Base-by-base conservation (phyloP, 2,113 vertebrate species). In the Platysteira castanea region DNA sequence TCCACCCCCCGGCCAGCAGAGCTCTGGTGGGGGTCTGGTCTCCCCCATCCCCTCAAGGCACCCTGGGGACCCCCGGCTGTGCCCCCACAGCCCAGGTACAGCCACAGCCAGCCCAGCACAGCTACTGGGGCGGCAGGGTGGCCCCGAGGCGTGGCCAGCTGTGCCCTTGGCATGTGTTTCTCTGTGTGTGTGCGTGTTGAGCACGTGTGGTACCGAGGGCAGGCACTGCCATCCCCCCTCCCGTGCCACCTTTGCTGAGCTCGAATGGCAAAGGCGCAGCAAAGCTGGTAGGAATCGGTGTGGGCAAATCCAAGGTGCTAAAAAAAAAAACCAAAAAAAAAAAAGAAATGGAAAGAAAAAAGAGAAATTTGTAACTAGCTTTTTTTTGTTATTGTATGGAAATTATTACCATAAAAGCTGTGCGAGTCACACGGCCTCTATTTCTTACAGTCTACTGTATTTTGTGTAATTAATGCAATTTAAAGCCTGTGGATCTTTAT, bases 401-500 rank as follows among this genome's bases (percentile, higher is more conserved):
- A 87, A 90, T 95, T 89, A 90, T 92, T 97, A 91, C 92, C 82
- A 84, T 77, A 91, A 89, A 93, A 93, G 84, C 69, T 94, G 92
- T 96, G 96, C 22, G 37, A 97, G 94, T 96, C 94, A 96, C 95
- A 96, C 8, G 5, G 49, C 77, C 81, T 87, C 77, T 93, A 42
- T 96, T 96, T 93, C 80, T 95, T 93, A 90, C 90, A 89, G 96
- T 96, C 97, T 98, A 97, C 97, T 97, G 96, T 97, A 97, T 96
- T 97, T 97, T 97, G 95, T 97, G 94, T 97, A 96, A 98, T 95
- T 94, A 95, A 96, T 96, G 84, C 93, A 95, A 95, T 96, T 97
- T 81, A 96, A 97, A 98, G 94, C 85, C 95, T 98, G 96, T 98
- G 97, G 97, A 97, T 93, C 84, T 95, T 95, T 93, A 57, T 95